phyloP scores from a whole-genome alignment of 2,888 invertebrate genomes.

The Sarcophaga carnaria region DNA sequence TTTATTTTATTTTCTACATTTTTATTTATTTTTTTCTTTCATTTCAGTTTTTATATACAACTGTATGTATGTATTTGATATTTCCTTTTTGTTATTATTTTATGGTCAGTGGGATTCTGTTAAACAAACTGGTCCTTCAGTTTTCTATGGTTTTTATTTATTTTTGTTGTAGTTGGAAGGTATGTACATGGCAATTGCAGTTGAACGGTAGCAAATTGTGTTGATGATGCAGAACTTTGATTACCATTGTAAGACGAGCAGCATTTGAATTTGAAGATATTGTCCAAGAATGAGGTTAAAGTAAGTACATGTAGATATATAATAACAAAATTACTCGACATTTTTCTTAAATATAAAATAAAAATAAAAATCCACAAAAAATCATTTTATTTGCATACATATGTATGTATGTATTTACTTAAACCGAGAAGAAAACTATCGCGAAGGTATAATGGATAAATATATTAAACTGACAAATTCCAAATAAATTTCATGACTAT shows the following conservation, averaged over 20 bases:
- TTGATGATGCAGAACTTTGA: conserved; percentile 40
- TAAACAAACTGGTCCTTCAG: background rate
- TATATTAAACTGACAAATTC: no score
- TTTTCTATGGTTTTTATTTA: background rate
- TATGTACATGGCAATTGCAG: background rate
- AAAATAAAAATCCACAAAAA: background rate
- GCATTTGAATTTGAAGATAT: conserved; percentile 9
- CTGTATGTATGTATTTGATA: background rate
- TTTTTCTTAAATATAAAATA: background rate
- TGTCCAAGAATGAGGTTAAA: conserved; percentile 4
- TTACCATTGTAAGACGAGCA: conserved; percentile 15
- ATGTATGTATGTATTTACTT: no score
- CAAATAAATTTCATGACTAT: no score
- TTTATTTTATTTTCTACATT: background rate
- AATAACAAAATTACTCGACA: conserved; percentile 25
- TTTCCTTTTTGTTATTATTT: conserved; percentile 13
- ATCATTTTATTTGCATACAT: no score
- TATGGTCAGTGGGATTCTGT: background rate
- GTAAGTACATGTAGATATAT: background rate
- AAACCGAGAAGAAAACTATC: no score
- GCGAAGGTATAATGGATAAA: no score
- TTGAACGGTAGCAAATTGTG: background rate
- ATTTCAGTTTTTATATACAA: conserved; percentile 4
- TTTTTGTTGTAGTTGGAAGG: no score
- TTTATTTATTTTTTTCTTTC: conserved; percentile 24